Conservation (phyloP, 1,140 invertebrate species). For the Metaphire vulgaris region DNA sequence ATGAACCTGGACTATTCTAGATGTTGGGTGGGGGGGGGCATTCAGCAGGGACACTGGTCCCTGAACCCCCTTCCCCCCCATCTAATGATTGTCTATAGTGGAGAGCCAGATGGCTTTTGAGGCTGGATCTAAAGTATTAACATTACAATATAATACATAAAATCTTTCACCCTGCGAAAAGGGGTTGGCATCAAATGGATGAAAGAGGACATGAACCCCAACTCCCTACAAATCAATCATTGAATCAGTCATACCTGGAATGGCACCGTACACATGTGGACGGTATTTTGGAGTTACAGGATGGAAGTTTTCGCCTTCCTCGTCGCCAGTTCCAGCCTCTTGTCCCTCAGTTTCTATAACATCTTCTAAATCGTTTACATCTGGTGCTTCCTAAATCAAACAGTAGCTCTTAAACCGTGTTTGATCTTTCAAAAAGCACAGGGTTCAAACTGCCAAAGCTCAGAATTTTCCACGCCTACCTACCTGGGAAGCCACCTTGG, state of each 20-base stretch:
- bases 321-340: too few species aligned
- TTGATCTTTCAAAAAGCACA: not conserved
- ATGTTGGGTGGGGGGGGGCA: too few species aligned
- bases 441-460: not conserved
- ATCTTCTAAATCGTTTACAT: conserved; percentile 26
- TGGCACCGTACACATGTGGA: conserved; percentile 39
- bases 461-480: not conserved
- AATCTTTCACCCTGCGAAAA: not conserved
- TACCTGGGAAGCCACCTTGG: not conserved
- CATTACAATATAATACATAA: not conserved
- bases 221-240: not conserved
- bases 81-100: not conserved
- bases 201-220: too few species aligned
- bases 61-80: too few species aligned
- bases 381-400: conserved; percentile 11
- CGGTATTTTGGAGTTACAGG: conserved; percentile 33
- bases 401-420: not conserved
- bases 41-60: too few species aligned
- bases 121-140: too few species aligned
- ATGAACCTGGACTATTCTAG: too few species aligned
- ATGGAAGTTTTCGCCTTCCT: conserved; percentile 28
- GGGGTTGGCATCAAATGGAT: too few species aligned
- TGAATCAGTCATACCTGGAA: conserved; percentile 33
- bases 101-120: too few species aligned
- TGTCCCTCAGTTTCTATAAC: conserved; percentile 30